These are phyloP conservation scores for Acholoe squamosa DNA, from an alignment of 2,888 invertebrate species.

Conservation along the genomic window DNA sequence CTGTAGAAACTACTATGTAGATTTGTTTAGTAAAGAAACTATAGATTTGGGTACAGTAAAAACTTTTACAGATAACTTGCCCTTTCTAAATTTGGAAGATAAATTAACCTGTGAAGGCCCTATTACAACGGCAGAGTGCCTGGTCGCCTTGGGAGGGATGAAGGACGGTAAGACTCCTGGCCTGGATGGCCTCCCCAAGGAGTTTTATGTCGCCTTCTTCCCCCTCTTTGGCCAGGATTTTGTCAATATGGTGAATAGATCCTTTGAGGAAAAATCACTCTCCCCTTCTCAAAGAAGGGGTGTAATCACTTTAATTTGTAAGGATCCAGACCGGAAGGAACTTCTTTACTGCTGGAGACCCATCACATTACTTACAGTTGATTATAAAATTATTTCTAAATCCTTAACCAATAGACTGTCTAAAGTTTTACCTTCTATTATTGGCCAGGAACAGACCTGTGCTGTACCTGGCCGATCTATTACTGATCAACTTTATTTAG, in stretches of 20 bases:
- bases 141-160: not conserved
- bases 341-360: conserved; percentile 5
- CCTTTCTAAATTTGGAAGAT: not conserved
- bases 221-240: conserved; percentile 6
- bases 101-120: not conserved
- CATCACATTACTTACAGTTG: conserved; percentile 2
- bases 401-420: not conserved
- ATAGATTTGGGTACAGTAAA: not conserved
- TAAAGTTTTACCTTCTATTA: not conserved
- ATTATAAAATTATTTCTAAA: conserved; percentile 41
- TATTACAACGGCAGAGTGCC: not conserved
- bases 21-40: not conserved
- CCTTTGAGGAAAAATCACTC: not conserved
- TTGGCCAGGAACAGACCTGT: conserved; percentile 9
- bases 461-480: conserved; percentile 26
- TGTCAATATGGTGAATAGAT: not conserved
- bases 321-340: not conserved
- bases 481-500: not conserved
- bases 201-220: conserved; percentile 4
- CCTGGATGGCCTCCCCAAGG: conserved; percentile 29
- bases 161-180: conserved; percentile 26
- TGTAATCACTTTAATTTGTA: conserved; percentile 11
- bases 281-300: conserved; percentile 14
- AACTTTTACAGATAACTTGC: not conserved
- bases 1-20: not conserved